Evolutionary conservation across 2,888 invertebrate species (phyloP).

Genomic region (Scrobipalpa atriplicella): DNA sequence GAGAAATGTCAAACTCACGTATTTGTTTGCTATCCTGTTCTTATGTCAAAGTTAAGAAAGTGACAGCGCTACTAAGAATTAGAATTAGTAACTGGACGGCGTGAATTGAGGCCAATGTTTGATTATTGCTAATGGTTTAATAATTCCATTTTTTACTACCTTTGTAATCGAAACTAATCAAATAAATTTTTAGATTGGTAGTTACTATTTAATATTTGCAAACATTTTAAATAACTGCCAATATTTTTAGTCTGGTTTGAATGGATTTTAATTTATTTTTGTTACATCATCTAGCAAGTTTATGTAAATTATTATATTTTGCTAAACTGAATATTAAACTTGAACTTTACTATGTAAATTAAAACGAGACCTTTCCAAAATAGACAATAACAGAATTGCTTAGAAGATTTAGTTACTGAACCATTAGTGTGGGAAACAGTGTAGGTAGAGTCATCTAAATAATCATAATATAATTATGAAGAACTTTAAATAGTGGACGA

Average conservation of each 20-base stretch:
- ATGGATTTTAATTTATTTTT: too few relatives aligned
- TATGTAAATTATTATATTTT: neutral
- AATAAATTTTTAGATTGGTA: neutral
- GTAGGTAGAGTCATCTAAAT: slow-evolving; percentile 4
- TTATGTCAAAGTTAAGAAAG: too few relatives aligned
- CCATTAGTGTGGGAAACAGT: neutral
- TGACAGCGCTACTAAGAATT: too few relatives aligned
- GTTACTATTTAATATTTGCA: too few relatives aligned
- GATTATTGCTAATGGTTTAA: too few relatives aligned
- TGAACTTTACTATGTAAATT: neutral
- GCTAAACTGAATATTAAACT: neutral
- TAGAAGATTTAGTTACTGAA: neutral
- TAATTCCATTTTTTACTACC: neutral
- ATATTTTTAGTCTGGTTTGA: too few relatives aligned
- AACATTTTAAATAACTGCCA: too few relatives aligned
- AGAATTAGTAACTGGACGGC: too few relatives aligned
- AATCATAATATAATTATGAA: slow-evolving; percentile 6
- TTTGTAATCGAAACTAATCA: neutral
- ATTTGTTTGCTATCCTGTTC: too few relatives aligned
- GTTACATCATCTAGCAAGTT: neutral
- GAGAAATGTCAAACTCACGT: too few relatives aligned
- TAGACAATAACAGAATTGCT: neutral
- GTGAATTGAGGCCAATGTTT: too few relatives aligned
- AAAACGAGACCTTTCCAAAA: neutral
- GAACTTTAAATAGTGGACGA: neutral